Evolutionary conservation across 2,888 invertebrate genomes (phyloP).

Genomic region (Lutraria lutraria): DNA sequence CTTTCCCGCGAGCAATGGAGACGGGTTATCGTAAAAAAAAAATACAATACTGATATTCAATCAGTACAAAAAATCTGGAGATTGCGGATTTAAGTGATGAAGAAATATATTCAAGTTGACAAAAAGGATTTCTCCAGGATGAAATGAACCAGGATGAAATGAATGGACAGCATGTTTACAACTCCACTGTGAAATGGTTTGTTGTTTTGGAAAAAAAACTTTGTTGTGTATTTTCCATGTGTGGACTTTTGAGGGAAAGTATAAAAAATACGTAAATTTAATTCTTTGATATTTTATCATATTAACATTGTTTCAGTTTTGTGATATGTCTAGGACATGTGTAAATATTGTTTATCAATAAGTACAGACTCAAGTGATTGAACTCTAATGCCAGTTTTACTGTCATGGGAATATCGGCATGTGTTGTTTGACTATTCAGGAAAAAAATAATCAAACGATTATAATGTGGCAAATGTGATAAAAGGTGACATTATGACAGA

Average conservation of each 20-base stretch:
- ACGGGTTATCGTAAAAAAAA: conserved; percentile 42
- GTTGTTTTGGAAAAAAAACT: conserved; percentile 21
- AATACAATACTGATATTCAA: not conserved
- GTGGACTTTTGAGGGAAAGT: conserved; percentile 15
- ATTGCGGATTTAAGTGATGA: conserved; percentile 20
- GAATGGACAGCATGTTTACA: not conserved
- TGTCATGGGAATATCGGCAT: not conserved
- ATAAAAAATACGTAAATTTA: not conserved
- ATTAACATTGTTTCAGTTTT: not conserved
- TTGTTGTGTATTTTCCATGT: conserved; percentile 1
- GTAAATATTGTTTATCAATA: no score
- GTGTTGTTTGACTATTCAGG: not conserved
- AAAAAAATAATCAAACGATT: not conserved
- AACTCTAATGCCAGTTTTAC: not conserved
- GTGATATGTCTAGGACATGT: conserved; percentile 2
- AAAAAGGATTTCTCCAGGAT: not conserved
- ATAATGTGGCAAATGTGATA: not conserved
- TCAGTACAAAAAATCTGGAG: not conserved
- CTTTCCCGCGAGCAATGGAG: conserved; percentile 56
- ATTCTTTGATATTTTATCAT: not conserved
- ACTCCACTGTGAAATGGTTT: conserved; percentile 1
- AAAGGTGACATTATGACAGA: conserved; percentile 28
- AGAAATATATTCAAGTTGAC: conserved; percentile 16
- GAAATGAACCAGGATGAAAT: not conserved
- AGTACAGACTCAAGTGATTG: not conserved